Conservation (phyloP, 2,888 invertebrate species). For the Xanthorhoe spadicearia region DNA sequence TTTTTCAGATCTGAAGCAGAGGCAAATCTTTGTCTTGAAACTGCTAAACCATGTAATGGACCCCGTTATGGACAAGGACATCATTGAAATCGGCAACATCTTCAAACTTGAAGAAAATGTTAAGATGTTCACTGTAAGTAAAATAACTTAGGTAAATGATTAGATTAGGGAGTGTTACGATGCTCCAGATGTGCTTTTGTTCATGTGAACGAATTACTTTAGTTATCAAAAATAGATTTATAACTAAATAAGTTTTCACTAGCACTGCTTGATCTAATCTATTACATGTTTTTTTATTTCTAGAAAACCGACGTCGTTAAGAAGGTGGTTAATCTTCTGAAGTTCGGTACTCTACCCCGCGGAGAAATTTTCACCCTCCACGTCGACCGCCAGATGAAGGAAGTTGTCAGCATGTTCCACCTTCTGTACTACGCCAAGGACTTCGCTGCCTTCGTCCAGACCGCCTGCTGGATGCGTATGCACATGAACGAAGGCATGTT, state of each 20-base stretch:
- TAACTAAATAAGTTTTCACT: background rate
- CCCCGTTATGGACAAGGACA: conserved; percentile 76
- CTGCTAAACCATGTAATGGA: conserved; percentile 81
- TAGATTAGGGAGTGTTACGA: conserved; percentile 7
- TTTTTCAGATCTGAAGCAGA: conserved; percentile 69
- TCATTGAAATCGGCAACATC: conserved; percentile 70
- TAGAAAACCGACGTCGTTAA: conserved; percentile 85
- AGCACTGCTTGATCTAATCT: background rate
- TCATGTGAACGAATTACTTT: too few species aligned
- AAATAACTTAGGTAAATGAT: conserved; percentile 1
- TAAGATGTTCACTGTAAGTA: conserved; percentile 66
- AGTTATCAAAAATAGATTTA: too few species aligned
- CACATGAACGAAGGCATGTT: conserved; percentile 85
- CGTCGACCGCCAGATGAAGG: conserved; percentile 78
- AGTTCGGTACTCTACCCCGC: conserved; percentile 83
- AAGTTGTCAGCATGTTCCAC: conserved; percentile 82
- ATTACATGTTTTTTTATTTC: background rate
- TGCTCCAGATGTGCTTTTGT: too few species aligned
- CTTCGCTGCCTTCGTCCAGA: conserved; percentile 78
- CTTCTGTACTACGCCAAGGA: conserved; percentile 82
- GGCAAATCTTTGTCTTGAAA: conserved; percentile 79
- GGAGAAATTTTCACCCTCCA: conserved; percentile 81
- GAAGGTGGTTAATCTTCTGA: conserved; percentile 81
- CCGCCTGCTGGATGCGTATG: conserved; percentile 81
- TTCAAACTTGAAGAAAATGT: conserved; percentile 74